Evolutionary conservation across 2,113 vertebrate genomes (phyloP), one percentile per base, ranked within the genome.

Genomic region (Galemys pyrenaicus): DNA sequence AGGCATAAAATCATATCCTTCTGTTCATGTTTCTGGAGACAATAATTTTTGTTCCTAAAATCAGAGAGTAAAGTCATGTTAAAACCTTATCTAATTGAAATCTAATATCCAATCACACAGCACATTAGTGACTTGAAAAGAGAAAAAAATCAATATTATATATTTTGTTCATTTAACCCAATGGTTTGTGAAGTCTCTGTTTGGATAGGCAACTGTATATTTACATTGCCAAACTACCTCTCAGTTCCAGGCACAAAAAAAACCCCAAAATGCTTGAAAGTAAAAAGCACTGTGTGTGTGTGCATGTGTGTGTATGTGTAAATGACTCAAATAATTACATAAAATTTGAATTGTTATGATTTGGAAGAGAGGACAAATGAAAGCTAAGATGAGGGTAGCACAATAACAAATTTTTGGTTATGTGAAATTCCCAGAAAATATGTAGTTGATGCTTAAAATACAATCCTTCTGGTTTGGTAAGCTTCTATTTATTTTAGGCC

Each of bases 21-120:
- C 24, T 87, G 28, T 82, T 90, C 64, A 95, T 60, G 8, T 71
- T 91, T 86, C 70, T 70, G 65, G 39, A 91, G 41, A 73, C 41
- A 87, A 65, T 58, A 75, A 44, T 84, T 90, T 91, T 94, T 28
- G 82, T 60, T 89, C 65, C 19, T 67, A 82, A 90, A 93, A 51
- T 20, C 26, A 90, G 39, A 78, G 58, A 24, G 75, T 26, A 71
- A 73, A 67, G 13, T 89, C 16, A 94, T 82, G 35, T 80, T 28
- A 35, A 85, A 78, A 93, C 70, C 5, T 78, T 87, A 24, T 37
- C 22, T 73, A 80, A 44, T 10, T 87, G 13, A 65, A 92, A 5
- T 81, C 54, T 94, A 85, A 85, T 86, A 89, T 86, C 41, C 4
- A 64, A 56, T 28, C 16, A 86, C 37, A 67, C 1, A 80, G 41